Conservation (phyloP, 2,113 vertebrate species). For the Shinisaurus crocodilurus region DNA sequence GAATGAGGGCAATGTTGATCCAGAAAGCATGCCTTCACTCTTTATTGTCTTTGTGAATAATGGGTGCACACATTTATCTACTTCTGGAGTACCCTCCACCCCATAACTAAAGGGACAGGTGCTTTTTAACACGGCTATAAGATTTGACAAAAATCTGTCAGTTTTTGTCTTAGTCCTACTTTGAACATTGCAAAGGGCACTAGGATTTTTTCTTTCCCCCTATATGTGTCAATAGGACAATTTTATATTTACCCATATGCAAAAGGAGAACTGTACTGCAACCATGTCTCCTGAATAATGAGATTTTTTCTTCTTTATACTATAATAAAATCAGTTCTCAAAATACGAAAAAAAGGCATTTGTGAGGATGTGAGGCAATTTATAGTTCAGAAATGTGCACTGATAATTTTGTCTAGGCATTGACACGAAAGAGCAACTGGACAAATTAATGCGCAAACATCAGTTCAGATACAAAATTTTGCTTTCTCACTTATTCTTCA, state of each 20-base stretch:
- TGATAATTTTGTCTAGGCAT: neutral
- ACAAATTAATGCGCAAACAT: neutral
- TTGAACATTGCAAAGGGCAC: neutral
- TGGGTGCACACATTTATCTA: neutral
- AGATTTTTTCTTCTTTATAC: neutral
- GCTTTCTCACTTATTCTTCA: neutral
- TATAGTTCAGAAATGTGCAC: neutral
- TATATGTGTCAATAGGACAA: neutral
- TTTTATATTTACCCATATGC: neutral
- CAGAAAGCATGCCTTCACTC: neutral
- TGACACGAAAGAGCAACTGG: neutral
- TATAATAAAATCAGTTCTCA: neutral
- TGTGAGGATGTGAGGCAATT: neutral
- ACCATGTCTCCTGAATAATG: neutral
- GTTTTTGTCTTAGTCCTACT: neutral
- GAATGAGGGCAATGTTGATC: too few species aligned
- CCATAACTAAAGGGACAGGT: neutral
- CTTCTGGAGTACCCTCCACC: neutral
- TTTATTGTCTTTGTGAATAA: neutral
- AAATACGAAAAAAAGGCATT: neutral
- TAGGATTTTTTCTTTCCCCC: neutral
- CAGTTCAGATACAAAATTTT: neutral
- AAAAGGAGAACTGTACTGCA: neutral
- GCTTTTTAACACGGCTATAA: neutral
- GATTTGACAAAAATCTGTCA: too few species aligned